Conservation (phyloP, 37 sponge, comb jelly and placozoan species). For the Spongilla lacustris region DNA sequence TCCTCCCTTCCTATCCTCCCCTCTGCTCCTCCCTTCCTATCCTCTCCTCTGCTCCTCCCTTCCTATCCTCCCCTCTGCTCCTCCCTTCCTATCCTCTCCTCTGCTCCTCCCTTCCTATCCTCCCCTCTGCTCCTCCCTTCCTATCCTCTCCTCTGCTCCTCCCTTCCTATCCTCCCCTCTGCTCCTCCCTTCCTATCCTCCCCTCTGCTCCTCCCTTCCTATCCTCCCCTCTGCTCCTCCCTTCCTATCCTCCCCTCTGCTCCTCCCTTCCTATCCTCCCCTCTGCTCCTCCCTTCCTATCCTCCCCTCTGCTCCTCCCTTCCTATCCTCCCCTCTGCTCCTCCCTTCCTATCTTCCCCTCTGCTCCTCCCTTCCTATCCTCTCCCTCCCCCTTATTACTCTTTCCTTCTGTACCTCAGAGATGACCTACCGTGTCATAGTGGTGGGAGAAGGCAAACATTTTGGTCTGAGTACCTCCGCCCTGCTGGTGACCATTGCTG, state of each 20-base stretch:
- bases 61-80: no score
- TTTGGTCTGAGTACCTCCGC: slow-evolving; percentile 82
- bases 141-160: not conserved
- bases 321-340: not conserved
- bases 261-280: not conserved
- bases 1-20: not conserved
- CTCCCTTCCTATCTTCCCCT: not conserved
- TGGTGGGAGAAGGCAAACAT: slow-evolving; percentile 82
- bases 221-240: not conserved
- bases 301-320: not conserved
- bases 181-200: not conserved
- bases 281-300: not conserved
- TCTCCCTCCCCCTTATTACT: not conserved
- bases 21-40: not conserved
- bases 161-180: not conserved
- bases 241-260: not conserved
- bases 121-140: not conserved
- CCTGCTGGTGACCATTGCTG: slow-evolving; percentile 74
- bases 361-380: no score
- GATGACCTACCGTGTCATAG: slow-evolving; percentile 73
- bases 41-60: no score
- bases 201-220: no score
- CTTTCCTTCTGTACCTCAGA: slow-evolving; percentile 26
- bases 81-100: not conserved
- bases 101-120: not conserved